Base-by-base conservation (phyloP, 2,797 vertebrate species). In the Carcharodon carcharias region DNA sequence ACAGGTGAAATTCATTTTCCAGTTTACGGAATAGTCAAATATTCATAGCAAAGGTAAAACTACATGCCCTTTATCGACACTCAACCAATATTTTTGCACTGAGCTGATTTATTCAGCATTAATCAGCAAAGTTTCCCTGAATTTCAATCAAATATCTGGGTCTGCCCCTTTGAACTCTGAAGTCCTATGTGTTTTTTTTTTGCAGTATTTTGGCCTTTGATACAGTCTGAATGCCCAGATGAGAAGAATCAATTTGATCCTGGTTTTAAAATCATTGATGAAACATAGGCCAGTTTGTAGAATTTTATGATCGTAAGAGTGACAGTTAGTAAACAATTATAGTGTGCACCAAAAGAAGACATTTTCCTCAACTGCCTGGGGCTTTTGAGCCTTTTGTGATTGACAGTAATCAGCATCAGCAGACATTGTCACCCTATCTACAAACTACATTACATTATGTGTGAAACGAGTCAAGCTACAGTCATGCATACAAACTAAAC, bases 231-330 rank as follows among this genome's bases (percentile, higher is more conserved):
- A 94, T 1, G 26, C 67, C 67, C 93, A 54, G 31, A 69, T 73
- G 94, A 73, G 94, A 73, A 54, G 92, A 93, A 73, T 5, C 71
- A 73, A 95, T 45, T 54, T 95, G 94, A 50, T 95, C 12, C 50
- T 56, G 94, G 50, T 73, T 54, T 95, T 95, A 95, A 95, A 45
- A 28, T 50, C 45, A 95, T 56, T 73, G 45, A 56, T 73, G 40
- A 73, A 95, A 95, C 67, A 12, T 21, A 18, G 50, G 31, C 50
- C 50, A 54, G 94, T 95, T n/a, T 71, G 67, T 73, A 73, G 35
- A 95, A 95, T 28, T 56, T 73, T 71, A 50, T 56, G 50, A 73
- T 35, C 28, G 7, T 50, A 54, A 23, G 92, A 94, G 45, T 50
- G 63, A 23, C 40, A 69, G 12, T 45, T 14, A 95, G 45, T 35